Evolutionary conservation across 2,888 invertebrate species (phyloP), one percentile per base, ranked within the genome.

Genomic region (Chloroclysta siterata): DNA sequence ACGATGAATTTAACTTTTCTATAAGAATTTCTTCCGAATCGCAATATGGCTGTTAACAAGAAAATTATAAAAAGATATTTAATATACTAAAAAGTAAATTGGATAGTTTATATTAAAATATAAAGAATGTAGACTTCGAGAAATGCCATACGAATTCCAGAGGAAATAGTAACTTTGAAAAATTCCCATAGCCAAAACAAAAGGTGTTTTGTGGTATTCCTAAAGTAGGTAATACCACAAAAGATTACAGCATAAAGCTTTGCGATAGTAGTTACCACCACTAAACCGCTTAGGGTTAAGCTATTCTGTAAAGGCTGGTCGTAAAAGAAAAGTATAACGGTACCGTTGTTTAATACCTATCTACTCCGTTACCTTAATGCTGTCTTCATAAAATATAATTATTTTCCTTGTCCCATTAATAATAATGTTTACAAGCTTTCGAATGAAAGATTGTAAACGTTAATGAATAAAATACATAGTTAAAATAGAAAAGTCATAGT

Each of bases 291-390:
- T 55, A 61, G 28, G 51, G 36, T 17, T 60, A 42, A 44, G 17
- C 10, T 46, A 54, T 46, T 39, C 42, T 54, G 28, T 28, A 39
- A 47, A 41, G 39, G 46, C 39, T 17, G 10, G 41, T 41, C 39
- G 41, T 60, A 60, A 60, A 60, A 53, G 53, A 60, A 53, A 60
- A 47, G 59, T n/a, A 50, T 41, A 41, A 28, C 8, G 22, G 17
- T 48, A 13, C 28, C 48, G 56, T 53, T 48, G 48, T 53, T 60
- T 0, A 15, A 7, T 14, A 42, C n/a, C 2, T 41, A 11, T 11
- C 39, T 41, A n/a, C n/a, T 14, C 42, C 42, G 14, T 42, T 42
- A 41, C 13, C 33, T 33, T 33, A 22, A 33, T 42, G 42, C 14
- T 42, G n/a, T 42, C 7, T 44, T 5, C 44, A 14, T 46, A 17